Evolutionary conservation across 1,140 invertebrate genomes (phyloP), one percentile per base, ranked within the genome.

Genomic region (Atta colombica): DNA sequence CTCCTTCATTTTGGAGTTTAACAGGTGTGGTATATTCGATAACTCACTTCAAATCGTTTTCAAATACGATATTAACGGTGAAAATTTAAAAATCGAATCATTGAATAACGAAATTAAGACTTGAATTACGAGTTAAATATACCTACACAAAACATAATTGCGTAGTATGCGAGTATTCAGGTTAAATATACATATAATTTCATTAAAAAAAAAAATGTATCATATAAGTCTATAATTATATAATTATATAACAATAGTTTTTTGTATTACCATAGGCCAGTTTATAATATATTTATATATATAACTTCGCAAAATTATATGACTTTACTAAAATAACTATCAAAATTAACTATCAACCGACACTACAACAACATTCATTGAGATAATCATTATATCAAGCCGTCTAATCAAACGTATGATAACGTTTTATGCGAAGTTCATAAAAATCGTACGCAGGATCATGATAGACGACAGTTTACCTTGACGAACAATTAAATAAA

Each of bases 151-250:
- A 63, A 63, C 16, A 14, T 31, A 63, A 63, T 63, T 28, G 5
- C 31, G 31, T 7, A 35, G 31, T 35, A 63, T 31, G 8, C 12
- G 12, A 61, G 18, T 58, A 60, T 61, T 28, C 5, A 61, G 1
- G 0, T 28, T 61, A 61, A 61, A 39, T 39, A 39, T 39, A 39
- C 5, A 61, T 61, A 28, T 21, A 21, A 21, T 21, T 21, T 21
- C 21, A 21, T 21, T 21, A 21, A 21, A 21, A 21, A 14, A 28
- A 61, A 61, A 61, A 61, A 39, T 28, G 10, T 60, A 53, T 53
- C 25, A 61, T 61, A 28, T 61, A 61, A 60, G 6, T 61, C 60
- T 5, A 61, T 61, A 65, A 35, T 65, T 65, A 65, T 65, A 65
- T 21, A 21, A 21, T 21, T 21, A 21, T 65, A 65, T 65, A 65